Evolutionary conservation across 2,797 vertebrate genomes (phyloP), one percentile per base, ranked within the genome.

Genomic region (Ispidina lecontei): DNA sequence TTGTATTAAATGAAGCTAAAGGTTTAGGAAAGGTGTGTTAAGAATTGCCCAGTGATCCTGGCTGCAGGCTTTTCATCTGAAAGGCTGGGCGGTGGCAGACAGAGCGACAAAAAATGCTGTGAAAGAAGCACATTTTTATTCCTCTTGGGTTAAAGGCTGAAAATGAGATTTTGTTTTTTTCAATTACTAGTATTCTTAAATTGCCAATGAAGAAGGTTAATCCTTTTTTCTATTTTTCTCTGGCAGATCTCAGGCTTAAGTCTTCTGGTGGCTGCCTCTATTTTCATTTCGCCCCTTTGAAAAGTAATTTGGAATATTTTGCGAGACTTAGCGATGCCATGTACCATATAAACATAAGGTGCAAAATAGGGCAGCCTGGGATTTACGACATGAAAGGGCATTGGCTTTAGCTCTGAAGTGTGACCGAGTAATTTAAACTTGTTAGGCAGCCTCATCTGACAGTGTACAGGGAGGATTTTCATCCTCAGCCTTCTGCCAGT

Each of bases 91-190:
- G 56, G 47, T 31, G 60, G 28, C 56, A 77, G 58, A 18, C 39
- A 10, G 7, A 29, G 59, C 0, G 4, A 20, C 29, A 29, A 0
- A 0, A 33, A 51, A 10, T 1, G 1, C 41, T 17, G 14, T 25
- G 9, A n/a, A 51, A 78, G 73, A 51, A 51, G 70, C 56, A 22
- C 17, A 1, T 26, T 84, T 65, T 29, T 69, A 29, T 37, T 74
- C 51, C 68, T 49, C 31, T 20, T 6, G 63, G 15, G 59, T n/a
- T 80, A 41, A 39, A 62, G 71, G 68, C 64, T 70, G 68, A 59
- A 89, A 79, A 35, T 22, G 63, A 81, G 77, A 70, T 70, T 51
- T 81, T 64, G 44, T 58, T 75, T 46, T 81, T 81, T 91, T 70
- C 77, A 37, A 13, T 95, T 76, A 63, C 44, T 46, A 2, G 29